A percentile compares a stretch with the other conserved stretches of the same genome.
phyloP scores from a whole-genome alignment of 2,797 vertebrate species.

The Micrastur ruficollis region DNA sequence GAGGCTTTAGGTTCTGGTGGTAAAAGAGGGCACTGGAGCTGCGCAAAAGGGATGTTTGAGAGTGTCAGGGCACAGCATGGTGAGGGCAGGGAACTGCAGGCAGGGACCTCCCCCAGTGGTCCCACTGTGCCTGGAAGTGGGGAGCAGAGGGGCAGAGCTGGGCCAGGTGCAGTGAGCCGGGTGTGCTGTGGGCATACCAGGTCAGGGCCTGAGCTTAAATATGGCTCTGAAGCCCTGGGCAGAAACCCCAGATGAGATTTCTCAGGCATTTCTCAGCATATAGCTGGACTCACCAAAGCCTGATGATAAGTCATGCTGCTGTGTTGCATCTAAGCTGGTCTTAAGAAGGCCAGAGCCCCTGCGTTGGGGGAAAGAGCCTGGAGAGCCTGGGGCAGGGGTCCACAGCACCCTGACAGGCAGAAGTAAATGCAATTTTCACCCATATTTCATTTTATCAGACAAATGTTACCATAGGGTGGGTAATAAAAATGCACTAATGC shows the following conservation, averaged over 20 bases:
- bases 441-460: neutral
- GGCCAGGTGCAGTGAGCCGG: neutral
- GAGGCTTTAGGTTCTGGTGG: neutral
- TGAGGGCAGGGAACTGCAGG: neutral
- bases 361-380: neutral
- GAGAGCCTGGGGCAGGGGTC: neutral
- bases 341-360: neutral
- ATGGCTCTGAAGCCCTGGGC: neutral
- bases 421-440: neutral
- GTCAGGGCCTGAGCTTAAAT: neutral
- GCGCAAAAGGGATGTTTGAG: neutral
- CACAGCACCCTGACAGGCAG: neutral
- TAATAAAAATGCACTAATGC: neutral
- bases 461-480: neutral
- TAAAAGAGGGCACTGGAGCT: neutral
- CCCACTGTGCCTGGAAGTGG: rapidly evolving
- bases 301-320: rapidly evolving
- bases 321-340: neutral
- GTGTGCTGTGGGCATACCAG: neutral
- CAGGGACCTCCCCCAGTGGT: neutral
- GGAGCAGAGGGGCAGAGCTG: neutral
- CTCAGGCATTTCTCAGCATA: neutral
- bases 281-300: neutral
- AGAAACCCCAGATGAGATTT: neutral
- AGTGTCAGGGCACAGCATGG: rapidly evolving